Conservation (phyloP, 2,797 vertebrate genomes). For the Acanthurus lineatus region DNA sequence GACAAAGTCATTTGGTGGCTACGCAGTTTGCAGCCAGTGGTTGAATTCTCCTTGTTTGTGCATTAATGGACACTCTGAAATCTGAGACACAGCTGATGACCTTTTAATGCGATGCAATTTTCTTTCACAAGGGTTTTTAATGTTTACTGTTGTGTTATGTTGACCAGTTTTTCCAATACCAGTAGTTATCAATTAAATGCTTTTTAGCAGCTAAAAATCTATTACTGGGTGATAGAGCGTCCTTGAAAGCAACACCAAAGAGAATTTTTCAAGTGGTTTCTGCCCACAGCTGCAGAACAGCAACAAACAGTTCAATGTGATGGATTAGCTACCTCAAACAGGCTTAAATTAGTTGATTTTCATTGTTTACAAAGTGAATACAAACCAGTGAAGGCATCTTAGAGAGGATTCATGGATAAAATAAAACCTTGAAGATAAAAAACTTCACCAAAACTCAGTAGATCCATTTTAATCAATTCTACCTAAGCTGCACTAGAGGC, state of each 20-base stretch:
- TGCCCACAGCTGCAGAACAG: slow-evolving; percentile 10
- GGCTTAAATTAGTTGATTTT: slow-evolving; percentile 8
- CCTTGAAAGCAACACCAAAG: slow-evolving; percentile 43
- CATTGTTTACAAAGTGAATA: background rate
- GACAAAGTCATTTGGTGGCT: slow-evolving; percentile 11
- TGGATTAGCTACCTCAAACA: slow-evolving; percentile 27
- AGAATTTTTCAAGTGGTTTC: slow-evolving; percentile 28
- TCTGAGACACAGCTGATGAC: background rate
- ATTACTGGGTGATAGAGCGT: slow-evolving; percentile 6
- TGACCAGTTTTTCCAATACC: background rate
- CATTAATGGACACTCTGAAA: slow-evolving; percentile 14
- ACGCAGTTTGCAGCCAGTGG: background rate
- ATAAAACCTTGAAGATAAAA: background rate
- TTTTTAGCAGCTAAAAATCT: slow-evolving; percentile 37
- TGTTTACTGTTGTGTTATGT: background rate
- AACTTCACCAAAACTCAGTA: background rate
- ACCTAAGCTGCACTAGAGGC: background rate
- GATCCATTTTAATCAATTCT: background rate
- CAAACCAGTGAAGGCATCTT: background rate
- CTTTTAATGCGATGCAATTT: background rate
- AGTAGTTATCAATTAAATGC: slow-evolving; percentile 8
- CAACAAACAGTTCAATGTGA: slow-evolving; percentile 30
- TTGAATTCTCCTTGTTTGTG: background rate
- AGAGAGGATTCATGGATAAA: background rate
- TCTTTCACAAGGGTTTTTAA: background rate